Evolutionary conservation across 2,113 vertebrate genomes (phyloP), one percentile per base, ranked within the genome.

Genomic region (Sisor rabdophorus): DNA sequence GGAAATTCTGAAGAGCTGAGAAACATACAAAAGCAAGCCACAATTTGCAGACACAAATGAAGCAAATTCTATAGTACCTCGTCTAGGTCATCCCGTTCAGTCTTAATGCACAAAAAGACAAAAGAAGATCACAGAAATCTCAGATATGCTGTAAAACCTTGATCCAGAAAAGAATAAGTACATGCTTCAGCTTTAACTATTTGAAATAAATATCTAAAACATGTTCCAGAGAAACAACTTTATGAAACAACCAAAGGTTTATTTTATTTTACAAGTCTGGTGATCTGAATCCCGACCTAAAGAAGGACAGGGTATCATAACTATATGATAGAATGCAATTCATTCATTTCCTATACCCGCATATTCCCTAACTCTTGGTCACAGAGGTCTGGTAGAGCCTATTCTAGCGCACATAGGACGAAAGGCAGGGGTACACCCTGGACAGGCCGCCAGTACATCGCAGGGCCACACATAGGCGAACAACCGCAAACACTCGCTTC

Each of bases 71-170:
- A 70, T 48, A 56, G 65, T 76, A 58, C 76, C 77, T 79, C 76
- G 32, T 82, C 80, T 36, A 82, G 72, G 60, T 82, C 80, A 60
- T 78, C 72, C 7, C 80, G 52, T 63, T 76, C 72, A 19, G 72
- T 70, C 80, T 82, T 36, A 56, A 71, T n/a, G 54, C 60, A 30
- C 32, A 72, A 15, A 77, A 11, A 50, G 32, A 79, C 32, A 77
- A 58, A 71, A 15, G 53, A 2, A 30, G 58, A 69, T 68, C n/a
- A 69, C 4, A 19, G 40, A 76, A 56, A 30, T 40, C 15, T 70
- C 30, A 61, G 67, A 52, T 9, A 24, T 30, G 47, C 44, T 32
- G 54, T 55, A 36, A 40, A 16, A 52, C 20, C 11, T 30, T 36
- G 11, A n/a, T 53, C 44, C 28, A 16, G 17, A n/a, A 58, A 59